Conservation (phyloP, 2,797 vertebrate species). For the Avahi laniger region DNA sequence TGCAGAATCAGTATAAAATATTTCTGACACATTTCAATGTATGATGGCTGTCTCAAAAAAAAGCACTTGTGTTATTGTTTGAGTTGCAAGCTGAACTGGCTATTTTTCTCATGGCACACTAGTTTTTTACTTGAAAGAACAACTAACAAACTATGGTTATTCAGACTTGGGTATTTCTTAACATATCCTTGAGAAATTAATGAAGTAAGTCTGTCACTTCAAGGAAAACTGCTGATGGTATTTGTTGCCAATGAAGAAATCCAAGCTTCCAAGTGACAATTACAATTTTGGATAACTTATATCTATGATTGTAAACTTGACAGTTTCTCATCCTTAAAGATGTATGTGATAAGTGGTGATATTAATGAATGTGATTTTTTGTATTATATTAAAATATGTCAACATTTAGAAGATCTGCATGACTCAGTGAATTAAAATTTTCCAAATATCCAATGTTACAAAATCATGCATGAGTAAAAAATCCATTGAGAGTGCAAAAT, state of each 20-base stretch:
- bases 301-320: background rate
- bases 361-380: background rate
- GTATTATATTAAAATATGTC: background rate
- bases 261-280: constrained; percentile 24
- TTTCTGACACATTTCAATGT: background rate
- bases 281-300: background rate
- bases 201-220: background rate
- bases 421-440: background rate
- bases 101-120: background rate
- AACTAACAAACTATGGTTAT: background rate
- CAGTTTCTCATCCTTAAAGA: background rate
- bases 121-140: background rate
- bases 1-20: background rate
- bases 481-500: background rate
- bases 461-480: background rate
- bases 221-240: background rate
- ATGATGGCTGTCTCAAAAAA: background rate
- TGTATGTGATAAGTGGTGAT: background rate
- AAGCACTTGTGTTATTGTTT: background rate
- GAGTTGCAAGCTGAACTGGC: background rate
- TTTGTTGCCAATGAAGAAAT: background rate
- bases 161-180: background rate
- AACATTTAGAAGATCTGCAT: background rate
- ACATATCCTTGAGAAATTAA: constrained; percentile 12
- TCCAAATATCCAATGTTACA: background rate